These are phyloP conservation scores for Willisornis vidua DNA, from an alignment of 2,113 vertebrate species.

Conservation along the genomic window DNA sequence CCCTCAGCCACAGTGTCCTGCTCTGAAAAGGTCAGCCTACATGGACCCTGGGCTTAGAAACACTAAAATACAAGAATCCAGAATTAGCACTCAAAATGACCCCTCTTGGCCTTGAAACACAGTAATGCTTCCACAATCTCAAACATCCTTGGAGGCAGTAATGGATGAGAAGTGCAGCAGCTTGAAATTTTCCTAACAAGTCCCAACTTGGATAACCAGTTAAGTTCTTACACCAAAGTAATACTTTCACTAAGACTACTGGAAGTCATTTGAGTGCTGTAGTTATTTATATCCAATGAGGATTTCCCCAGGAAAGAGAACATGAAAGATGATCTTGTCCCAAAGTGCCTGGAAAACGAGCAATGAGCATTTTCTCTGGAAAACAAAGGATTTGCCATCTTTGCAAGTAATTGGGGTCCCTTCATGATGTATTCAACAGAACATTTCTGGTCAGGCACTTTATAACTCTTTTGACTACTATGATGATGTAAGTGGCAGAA, in stretches of 20 bases:
- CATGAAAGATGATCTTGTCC: background rate
- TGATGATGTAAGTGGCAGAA: background rate
- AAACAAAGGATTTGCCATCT: background rate
- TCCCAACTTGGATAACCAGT: background rate
- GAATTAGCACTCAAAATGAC: background rate
- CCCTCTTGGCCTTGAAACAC: background rate
- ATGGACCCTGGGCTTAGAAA: background rate
- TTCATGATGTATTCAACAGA: background rate
- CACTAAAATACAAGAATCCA: background rate
- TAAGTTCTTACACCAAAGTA: background rate
- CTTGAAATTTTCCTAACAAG: background rate
- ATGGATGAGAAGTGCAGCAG: background rate
- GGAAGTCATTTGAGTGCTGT: background rate
- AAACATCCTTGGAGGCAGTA: rapidly evolving
- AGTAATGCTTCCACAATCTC: background rate
- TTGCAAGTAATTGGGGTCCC: background rate
- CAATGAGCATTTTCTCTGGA: background rate
- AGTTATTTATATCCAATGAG: constrained; percentile 27
- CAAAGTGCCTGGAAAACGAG: background rate
- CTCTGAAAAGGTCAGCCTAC: background rate
- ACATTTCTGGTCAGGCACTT: background rate
- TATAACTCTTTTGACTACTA: background rate
- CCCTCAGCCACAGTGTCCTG: background rate
- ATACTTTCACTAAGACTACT: background rate
- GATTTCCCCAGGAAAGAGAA: constrained; percentile 42